phyloP scores from a whole-genome alignment of 2,888 invertebrate genomes.

The Cheilosia scutellata region DNA sequence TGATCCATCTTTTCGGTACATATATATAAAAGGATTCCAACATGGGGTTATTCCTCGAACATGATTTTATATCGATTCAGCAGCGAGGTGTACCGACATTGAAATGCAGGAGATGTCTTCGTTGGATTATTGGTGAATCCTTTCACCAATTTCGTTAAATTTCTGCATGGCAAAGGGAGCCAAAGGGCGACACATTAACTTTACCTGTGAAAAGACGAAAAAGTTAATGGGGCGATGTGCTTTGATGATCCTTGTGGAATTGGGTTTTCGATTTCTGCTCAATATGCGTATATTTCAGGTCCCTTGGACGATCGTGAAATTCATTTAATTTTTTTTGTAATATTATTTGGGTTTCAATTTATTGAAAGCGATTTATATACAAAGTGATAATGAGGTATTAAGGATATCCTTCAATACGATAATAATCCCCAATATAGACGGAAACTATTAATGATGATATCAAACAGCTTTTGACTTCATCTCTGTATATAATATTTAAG shows the following conservation, averaged over 20 bases:
- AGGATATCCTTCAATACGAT: too few relatives aligned
- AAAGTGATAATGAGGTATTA: too few relatives aligned
- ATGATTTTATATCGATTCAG: slow-evolving; percentile 61
- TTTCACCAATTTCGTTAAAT: slow-evolving; percentile 70
- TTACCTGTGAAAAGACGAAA: slow-evolving; percentile 32
- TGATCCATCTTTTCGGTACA: slow-evolving; percentile 36
- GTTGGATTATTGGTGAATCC: slow-evolving; percentile 66
- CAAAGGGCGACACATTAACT: slow-evolving; percentile 15
- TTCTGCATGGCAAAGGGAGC: slow-evolving; percentile 26
- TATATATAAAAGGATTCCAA: slow-evolving; percentile 41
- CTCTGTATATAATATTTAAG: too few relatives aligned
- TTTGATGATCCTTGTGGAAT: slow-evolving; percentile 33
- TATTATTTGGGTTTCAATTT: background rate
- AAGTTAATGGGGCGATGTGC: slow-evolving; percentile 11
- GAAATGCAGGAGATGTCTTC: slow-evolving; percentile 63
- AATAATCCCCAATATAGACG: too few relatives aligned
- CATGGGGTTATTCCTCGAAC: slow-evolving; percentile 26
- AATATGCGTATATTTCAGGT: background rate
- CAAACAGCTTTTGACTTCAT: too few relatives aligned
- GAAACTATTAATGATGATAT: too few relatives aligned
- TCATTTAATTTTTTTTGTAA: background rate
- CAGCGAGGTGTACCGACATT: slow-evolving; percentile 42
- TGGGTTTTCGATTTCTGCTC: slow-evolving; percentile 39
- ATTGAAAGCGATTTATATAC: background rate
- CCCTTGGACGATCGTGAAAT: background rate